phyloP scores from a whole-genome alignment of 2,888 invertebrate species.

The Hymenopus coronatus region DNA sequence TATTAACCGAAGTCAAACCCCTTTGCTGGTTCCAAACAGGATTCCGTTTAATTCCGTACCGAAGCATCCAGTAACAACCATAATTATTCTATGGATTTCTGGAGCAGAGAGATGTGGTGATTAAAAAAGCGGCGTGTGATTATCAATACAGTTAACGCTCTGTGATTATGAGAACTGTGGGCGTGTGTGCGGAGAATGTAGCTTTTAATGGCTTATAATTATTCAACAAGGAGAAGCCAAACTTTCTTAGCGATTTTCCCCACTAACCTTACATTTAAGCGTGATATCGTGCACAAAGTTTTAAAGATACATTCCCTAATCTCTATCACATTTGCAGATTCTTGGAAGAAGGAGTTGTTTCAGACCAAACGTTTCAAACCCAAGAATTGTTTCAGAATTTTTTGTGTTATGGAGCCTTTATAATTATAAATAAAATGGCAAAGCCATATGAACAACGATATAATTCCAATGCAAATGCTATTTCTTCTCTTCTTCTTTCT shows the following conservation, averaged over 20 bases:
- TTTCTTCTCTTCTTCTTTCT: too few species aligned
- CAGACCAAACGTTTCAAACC: too few species aligned
- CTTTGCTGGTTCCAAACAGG: not conserved
- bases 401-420: too few species aligned
- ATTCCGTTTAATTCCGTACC: not conserved
- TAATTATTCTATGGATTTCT: not conserved
- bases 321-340: not conserved
- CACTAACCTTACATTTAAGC: not conserved
- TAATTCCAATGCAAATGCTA: too few species aligned
- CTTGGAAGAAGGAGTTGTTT: too few species aligned
- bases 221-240: not conserved
- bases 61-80: not conserved
- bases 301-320: not conserved
- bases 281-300: not conserved
- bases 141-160: not conserved
- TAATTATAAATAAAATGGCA: too few species aligned
- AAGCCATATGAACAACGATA: too few species aligned
- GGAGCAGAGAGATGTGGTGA: not conserved
- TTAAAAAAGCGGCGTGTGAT: not conserved
- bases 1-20: not conserved
- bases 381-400: too few species aligned
- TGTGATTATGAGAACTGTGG: not conserved
- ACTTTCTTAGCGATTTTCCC: not conserved
- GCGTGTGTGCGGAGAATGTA: not conserved
- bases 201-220: not conserved